phyloP scores from a whole-genome alignment of 2,113 vertebrate genomes.

The Nesogale talazaci region DNA sequence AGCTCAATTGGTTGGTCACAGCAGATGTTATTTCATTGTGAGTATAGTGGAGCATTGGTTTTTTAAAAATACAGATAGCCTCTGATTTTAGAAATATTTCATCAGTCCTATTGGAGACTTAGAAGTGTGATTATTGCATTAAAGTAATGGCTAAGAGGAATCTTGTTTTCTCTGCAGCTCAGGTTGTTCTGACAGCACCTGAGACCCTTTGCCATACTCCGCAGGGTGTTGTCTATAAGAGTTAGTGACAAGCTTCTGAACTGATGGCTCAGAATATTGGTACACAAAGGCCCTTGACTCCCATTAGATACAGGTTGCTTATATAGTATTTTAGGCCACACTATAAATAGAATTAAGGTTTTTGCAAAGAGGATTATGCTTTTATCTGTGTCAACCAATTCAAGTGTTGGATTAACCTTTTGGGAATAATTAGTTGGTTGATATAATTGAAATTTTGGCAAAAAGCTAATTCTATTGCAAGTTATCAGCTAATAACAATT shows the following conservation, averaged over 20 bases:
- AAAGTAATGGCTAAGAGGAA: not conserved
- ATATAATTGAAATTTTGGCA: constrained; percentile 4
- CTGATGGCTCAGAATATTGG: not conserved
- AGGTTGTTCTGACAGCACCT: not conserved
- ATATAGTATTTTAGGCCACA: not conserved
- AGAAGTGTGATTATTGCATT: not conserved
- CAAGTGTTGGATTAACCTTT: constrained; percentile 12
- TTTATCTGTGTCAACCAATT: constrained; percentile 30
- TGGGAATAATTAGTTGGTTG: not conserved
- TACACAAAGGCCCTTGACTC: not conserved
- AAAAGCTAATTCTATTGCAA: constrained; percentile 43
- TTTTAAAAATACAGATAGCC: not conserved
- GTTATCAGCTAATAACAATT: constrained; percentile 14
- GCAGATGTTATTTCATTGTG: constrained; percentile 38
- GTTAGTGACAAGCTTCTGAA: not conserved
- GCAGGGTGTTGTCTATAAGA: not conserved
- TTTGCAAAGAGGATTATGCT: constrained; percentile 2
- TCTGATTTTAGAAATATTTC: not conserved
- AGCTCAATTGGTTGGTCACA: not conserved
- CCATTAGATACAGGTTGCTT: not conserved
- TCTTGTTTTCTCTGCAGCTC: not conserved
- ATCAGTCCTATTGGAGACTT: not conserved
- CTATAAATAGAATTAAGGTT: not conserved
- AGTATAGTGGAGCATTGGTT: not conserved
- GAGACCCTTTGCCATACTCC: not conserved